phyloP scores from a whole-genome alignment of 2,113 vertebrate species.

The Chiloscyllium plagiosum region DNA sequence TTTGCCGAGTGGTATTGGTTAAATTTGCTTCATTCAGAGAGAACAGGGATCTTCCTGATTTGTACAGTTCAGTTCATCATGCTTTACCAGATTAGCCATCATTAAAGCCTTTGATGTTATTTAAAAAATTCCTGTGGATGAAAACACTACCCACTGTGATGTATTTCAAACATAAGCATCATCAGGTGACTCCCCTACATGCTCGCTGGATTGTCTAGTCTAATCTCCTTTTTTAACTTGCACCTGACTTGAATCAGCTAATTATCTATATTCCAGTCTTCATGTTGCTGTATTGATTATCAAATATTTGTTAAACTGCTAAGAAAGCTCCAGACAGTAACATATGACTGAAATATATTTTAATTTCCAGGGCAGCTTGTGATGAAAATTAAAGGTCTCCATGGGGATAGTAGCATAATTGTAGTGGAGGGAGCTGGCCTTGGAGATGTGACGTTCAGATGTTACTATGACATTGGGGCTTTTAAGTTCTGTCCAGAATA shows the following conservation, averaged over 20 bases:
- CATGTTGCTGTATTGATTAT: neutral
- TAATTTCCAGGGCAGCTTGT: neutral
- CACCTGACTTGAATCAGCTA: neutral
- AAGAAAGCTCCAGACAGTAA: neutral
- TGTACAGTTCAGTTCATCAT: neutral
- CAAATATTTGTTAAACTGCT: neutral
- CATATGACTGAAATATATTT: neutral
- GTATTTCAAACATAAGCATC: neutral
- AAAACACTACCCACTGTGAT: neutral
- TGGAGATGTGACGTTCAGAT: too few species aligned
- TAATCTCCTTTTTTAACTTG: neutral
- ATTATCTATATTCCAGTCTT: neutral
- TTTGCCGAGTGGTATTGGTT: neutral
- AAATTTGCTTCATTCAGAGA: neutral
- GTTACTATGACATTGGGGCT: neutral
- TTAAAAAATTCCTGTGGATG: neutral
- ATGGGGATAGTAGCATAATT: neutral
- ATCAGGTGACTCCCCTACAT: neutral
- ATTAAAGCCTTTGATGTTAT: neutral
- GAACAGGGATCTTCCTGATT: neutral
- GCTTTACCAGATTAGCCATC: neutral
- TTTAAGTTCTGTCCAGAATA: too few species aligned
- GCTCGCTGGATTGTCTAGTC: neutral
- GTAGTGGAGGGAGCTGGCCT: neutral
- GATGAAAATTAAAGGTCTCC: neutral